Conservation (phyloP, 2,888 invertebrate species). For the Hydrotaea diabolus region DNA sequence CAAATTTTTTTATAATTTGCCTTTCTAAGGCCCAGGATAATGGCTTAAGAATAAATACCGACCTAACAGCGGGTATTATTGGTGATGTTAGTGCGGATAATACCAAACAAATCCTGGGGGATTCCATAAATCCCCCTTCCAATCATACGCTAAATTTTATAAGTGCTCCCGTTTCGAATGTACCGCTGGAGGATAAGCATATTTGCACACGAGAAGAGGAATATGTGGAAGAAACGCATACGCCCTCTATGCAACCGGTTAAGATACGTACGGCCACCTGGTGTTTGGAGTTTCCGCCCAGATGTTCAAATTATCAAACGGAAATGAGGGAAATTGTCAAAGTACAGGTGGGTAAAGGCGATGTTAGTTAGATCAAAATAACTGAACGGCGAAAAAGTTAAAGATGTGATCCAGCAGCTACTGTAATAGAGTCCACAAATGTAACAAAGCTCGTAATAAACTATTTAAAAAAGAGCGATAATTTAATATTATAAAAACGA, state of each 20-base stretch:
- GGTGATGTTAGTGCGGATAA: slow-evolving; percentile 49
- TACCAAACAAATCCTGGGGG: slow-evolving; percentile 47
- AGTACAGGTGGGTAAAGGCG: slow-evolving; percentile 84
- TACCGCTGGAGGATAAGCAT: slow-evolving; percentile 66
- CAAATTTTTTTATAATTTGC: slow-evolving; percentile 23
- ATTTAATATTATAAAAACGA: no score
- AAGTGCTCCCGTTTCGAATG: neutral
- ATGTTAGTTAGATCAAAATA: no score
- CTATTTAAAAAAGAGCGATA: no score
- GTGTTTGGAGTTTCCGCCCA: slow-evolving; percentile 90
- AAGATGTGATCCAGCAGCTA: no score
- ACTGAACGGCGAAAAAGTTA: no score
- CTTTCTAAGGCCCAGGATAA: slow-evolving; percentile 47
- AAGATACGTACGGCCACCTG: slow-evolving; percentile 87
- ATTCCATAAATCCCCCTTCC: slow-evolving; percentile 19
- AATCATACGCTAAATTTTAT: slow-evolving; percentile 11
- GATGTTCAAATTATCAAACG: slow-evolving; percentile 87
- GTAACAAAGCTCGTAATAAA: no score
- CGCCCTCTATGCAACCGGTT: slow-evolving; percentile 83
- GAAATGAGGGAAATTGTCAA: slow-evolving; percentile 87
- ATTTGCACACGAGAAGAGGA: slow-evolving; percentile 79
- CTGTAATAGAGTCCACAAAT: no score
- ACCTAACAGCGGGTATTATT: slow-evolving; percentile 64
- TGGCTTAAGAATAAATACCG: slow-evolving; percentile 69
- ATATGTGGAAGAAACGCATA: slow-evolving; percentile 82